Base-by-base conservation (phyloP, 2,797 vertebrate species). In the Argya squamiceps region DNA sequence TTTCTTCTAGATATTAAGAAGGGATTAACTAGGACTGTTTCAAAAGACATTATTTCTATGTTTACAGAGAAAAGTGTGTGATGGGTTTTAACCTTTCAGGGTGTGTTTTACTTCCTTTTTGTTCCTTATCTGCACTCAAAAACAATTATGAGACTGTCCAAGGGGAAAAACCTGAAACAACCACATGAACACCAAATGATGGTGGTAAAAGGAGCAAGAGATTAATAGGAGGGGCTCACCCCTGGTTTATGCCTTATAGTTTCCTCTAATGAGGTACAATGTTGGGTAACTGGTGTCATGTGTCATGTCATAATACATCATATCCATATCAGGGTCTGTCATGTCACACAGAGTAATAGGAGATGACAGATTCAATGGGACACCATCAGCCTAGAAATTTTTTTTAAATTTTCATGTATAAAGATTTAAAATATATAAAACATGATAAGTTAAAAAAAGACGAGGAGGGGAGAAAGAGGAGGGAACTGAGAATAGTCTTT, bases 281-380 rank as follows among this genome's bases (percentile, higher is more conserved):
- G 18, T 92, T 95, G 91, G 95, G 90, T 96, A 94, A 96, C 96
- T 96, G 94, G 97, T 97, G 96, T 97, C 96, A 95, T 96, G 93
- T 97, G 93, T 94, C 37, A 14, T 96, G 96, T 98, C 96, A 95
- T 74, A 94, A 85, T 27, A 29, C 65, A 97, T 97, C 93, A 92
- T 29, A 58, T 91, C 77, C 94, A 95, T 94, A 50, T 36, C 55
- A 95, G 41, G 62, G 84, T 94, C 93, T 39, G 41, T 96, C 91
- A 93, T 96, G 97, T 93, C 92, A 94, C 24, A 89, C 65, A 87
- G 69, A 90, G 60, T 93, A 96, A 98, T 29, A 77, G 58, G 87
- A 97, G 59, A 47, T 94, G 97, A 95, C 96, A 96, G 97, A 87
- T 92, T 91, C 79, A 95, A 86, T 63, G 82, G 90, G 86, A 93